Percentiles rank a stretch among this genome's conserved stretches.
Conservation (phyloP, 2,113 vertebrate genomes). For the Gnathonemus longibarbis region DNA sequence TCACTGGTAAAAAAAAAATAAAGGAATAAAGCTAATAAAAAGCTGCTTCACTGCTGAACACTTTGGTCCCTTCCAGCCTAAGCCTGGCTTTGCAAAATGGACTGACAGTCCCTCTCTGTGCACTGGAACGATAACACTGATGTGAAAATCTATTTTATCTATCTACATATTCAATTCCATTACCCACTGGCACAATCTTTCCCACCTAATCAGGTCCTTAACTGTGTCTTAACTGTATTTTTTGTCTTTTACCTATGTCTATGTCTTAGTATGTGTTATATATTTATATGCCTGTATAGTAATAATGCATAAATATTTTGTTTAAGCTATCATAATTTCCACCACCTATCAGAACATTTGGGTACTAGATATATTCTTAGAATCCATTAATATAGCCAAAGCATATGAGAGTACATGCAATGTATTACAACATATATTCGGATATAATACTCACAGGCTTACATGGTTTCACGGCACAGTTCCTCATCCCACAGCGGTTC, state of each 20-base stretch:
- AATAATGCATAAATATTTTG: not conserved
- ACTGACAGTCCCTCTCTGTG: not conserved
- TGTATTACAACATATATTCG: not conserved
- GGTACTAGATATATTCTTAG: not conserved
- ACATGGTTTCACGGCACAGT: conserved; percentile 82
- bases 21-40: too few relatives aligned
- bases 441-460: conserved; percentile 63
- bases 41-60: too few relatives aligned
- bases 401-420: not conserved
- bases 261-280: not conserved
- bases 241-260: not conserved
- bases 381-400: not conserved
- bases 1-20: too few relatives aligned
- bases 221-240: not conserved
- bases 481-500: conserved; percentile 73
- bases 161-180: not conserved
- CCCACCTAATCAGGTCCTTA: not conserved
- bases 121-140: not conserved
- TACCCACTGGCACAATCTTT: not conserved
- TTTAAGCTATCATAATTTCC: not conserved
- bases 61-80: not conserved
- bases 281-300: not conserved
- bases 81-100: not conserved
- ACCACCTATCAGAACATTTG: not conserved
- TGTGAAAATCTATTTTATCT: not conserved